Evolutionary conservation across 1,140 invertebrate species (phyloP), one percentile per base, ranked within the genome.

Genomic region (Capitella teleta): DNA sequence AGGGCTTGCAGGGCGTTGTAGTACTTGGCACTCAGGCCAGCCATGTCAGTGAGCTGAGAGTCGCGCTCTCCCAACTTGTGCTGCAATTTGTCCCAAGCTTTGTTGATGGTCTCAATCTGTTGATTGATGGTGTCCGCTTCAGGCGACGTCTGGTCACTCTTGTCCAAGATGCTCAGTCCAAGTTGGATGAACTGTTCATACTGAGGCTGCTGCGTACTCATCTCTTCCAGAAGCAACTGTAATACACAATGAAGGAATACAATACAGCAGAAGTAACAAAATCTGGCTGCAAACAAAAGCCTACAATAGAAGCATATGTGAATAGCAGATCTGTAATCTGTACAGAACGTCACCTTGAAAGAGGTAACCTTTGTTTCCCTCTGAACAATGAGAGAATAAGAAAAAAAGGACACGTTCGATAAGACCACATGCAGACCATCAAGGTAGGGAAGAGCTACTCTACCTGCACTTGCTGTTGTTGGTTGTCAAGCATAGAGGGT

Each of bases 181-280:
- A 87, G 78, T 53, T 87, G 80, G 57, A 88, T 79, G 50, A 95
- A 78, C 59, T 89, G 86, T 53, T 86, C 80, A 41, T 94, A 73
- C 52, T 89, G 83, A 0, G 88, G 87, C 65, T 94, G 86, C 64
- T 94, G 90, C 1, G 83, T 82, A 47, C 84, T 77, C 75, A 95
- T 86, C 70, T 95, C 91, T 74, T 95, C 91, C 53, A 89, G 80
- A 18, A 95, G 73, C 1, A 96, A 89, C 77, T 92, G 83, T 10
- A 87, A 44, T 21, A 44, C 18, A 28, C 38, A 40, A n/a, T n/a
- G n/a, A n/a, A n/a, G n/a, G n/a, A n/a, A n/a, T n/a, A n/a, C n/a
- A n/a, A n/a, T n/a, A n/a, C n/a, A n/a, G n/a, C n/a, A n/a, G n/a
- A n/a, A n/a, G n/a, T n/a, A n/a, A n/a, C n/a, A n/a, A n/a, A 10